Percentiles rank a stretch among this genome's conserved stretches.
Evolutionary conservation across 2,797 vertebrate species (phyloP).

Genomic region (Galagoides demidoff): DNA sequence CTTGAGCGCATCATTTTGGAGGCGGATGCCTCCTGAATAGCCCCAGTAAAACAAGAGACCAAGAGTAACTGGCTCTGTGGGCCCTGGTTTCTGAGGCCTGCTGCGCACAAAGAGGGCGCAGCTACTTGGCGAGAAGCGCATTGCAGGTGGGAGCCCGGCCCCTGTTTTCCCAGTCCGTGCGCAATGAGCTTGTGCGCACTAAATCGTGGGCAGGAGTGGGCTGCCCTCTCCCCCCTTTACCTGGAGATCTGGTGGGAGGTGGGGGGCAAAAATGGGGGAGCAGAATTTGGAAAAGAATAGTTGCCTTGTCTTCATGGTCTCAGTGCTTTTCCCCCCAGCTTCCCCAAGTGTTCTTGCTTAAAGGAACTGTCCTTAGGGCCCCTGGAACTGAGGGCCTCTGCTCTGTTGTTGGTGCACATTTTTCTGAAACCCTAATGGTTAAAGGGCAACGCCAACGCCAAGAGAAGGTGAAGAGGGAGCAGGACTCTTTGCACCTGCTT

Average conservation of each 20-base stretch:
- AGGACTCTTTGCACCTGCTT: background rate
- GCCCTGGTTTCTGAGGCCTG: background rate
- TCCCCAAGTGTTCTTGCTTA: background rate
- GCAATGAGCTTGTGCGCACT: background rate
- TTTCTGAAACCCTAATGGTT: background rate
- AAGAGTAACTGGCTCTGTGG: background rate
- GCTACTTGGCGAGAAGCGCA: background rate
- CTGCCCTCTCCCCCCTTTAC: background rate
- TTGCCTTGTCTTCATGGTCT: background rate
- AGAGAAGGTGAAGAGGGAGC: background rate
- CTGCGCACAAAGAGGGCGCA: background rate
- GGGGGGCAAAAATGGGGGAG: accelerated
- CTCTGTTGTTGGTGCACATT: background rate
- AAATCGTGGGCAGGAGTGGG: accelerated
- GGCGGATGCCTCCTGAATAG: too few relatives aligned
- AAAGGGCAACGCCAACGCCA: background rate
- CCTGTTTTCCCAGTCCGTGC: background rate
- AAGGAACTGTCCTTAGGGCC: background rate
- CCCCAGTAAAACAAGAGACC: background rate
- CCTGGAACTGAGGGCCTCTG: background rate
- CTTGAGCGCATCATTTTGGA: background rate
- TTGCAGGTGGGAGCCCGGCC: background rate
- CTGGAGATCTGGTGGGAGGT: accelerated
- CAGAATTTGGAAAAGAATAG: background rate
- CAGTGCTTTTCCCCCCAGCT: too few relatives aligned